phyloP scores from a whole-genome alignment of 2,888 invertebrate genomes.

The Disparrhopalites patrizii region DNA sequence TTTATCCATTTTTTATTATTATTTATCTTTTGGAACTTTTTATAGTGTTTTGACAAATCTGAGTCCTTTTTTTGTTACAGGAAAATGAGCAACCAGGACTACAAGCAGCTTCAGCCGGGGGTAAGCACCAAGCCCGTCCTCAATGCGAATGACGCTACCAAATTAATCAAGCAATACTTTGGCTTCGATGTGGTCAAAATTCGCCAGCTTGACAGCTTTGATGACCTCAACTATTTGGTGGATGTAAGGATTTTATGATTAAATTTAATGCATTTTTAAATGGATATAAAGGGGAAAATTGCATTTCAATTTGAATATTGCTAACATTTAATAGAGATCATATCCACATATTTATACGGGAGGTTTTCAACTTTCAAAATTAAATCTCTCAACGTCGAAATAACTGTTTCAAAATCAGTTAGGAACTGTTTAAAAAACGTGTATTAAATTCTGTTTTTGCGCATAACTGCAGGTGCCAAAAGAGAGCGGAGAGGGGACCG shows the following conservation, averaged over 20 bases:
- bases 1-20: no score
- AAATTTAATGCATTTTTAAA: no score
- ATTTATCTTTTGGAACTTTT: no score
- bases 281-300: no score
- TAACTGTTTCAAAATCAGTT: background rate
- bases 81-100: no score
- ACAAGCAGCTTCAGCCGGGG: slow-evolving; percentile 59
- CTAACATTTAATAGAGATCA: background rate
- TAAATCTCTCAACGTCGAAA: no score
- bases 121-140: slow-evolving; percentile 59
- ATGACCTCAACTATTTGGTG: slow-evolving; percentile 72
- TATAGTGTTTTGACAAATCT: no score
- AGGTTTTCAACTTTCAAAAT: no score
- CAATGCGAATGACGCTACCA: slow-evolving; percentile 56
- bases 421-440: background rate
- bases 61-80: no score
- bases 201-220: slow-evolving; percentile 67
- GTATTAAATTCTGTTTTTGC: background rate
- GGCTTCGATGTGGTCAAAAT: slow-evolving; percentile 60
- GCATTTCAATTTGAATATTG: no score
- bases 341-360: background rate
- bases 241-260: slow-evolving; percentile 55
- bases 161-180: slow-evolving; percentile 60
- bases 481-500: slow-evolving; percentile 9
- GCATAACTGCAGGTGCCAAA: background rate